These are phyloP conservation scores for Apistogramma diplotaenia DNA, from an alignment of 2,113 vertebrate species.

Conservation along the genomic window DNA sequence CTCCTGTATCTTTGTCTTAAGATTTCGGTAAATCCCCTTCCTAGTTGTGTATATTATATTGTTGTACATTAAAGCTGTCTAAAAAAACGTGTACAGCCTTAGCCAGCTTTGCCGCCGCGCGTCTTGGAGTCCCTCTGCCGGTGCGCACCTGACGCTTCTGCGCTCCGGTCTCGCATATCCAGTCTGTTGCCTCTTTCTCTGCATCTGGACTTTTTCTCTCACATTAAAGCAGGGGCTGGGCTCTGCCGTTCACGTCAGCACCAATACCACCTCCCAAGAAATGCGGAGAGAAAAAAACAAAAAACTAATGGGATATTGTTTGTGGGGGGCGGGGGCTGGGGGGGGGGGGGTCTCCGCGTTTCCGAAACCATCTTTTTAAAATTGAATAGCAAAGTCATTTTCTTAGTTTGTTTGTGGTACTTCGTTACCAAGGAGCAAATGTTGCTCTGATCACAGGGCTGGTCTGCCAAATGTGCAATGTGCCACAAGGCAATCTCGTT, in stretches of 20 bases:
- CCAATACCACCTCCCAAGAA: constrained; percentile 36
- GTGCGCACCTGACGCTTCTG: constrained; percentile 55
- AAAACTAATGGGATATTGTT: background rate
- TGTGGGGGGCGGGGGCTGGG: too few species aligned
- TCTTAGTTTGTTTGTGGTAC: background rate
- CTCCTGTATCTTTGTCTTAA: background rate
- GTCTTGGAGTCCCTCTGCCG: background rate
- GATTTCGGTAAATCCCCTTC: background rate
- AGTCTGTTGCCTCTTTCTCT: constrained; percentile 8
- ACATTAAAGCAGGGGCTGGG: constrained; percentile 51
- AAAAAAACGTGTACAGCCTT: background rate
- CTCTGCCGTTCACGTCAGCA: constrained; percentile 61
- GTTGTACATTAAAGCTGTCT: background rate
- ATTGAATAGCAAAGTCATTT: background rate
- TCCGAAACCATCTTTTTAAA: background rate
- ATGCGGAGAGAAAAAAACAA: background rate
- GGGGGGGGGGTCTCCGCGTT: background rate
- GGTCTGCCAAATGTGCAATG: background rate
- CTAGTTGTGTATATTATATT: background rate
- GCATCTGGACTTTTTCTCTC: constrained; percentile 27
- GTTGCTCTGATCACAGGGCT: background rate
- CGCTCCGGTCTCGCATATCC: constrained; percentile 21
- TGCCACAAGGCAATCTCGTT: background rate
- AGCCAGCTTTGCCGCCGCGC: background rate
- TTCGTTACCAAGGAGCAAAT: background rate